These are phyloP conservation scores for Phengaris alcon DNA, from an alignment of 2,888 invertebrate species.

Conservation along the genomic window DNA sequence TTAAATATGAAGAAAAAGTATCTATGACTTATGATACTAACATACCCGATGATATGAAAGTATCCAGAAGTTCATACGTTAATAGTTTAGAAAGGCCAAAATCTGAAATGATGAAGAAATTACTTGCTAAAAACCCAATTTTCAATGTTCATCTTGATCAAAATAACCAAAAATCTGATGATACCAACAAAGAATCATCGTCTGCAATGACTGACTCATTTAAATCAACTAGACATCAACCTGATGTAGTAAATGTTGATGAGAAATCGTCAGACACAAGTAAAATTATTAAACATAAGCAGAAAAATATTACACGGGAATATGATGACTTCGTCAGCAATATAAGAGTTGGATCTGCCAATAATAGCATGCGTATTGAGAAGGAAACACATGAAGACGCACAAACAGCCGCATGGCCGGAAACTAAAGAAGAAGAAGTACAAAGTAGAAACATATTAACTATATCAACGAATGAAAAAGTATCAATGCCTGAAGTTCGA, in stretches of 20 bases:
- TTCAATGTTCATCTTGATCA: constrained; percentile 70
- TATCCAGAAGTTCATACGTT: constrained; percentile 79
- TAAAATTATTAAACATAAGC: constrained; percentile 45
- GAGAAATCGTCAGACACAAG: constrained; percentile 56
- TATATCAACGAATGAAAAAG: constrained; percentile 65
- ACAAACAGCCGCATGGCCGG: constrained; percentile 59
- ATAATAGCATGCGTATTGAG: constrained; percentile 63
- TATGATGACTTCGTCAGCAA: constrained; percentile 74
- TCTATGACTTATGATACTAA: constrained; percentile 78
- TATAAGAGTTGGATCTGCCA: constrained; percentile 71
- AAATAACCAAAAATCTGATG: constrained; percentile 53
- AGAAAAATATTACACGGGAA: constrained; percentile 39
- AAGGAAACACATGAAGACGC: constrained; percentile 54
- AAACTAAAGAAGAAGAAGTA: constrained; percentile 51
- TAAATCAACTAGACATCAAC: constrained; percentile 70
- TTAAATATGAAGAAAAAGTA: constrained; percentile 68
- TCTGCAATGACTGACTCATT: constrained; percentile 62
- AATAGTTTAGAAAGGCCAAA: constrained; percentile 82
- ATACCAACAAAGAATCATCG: constrained; percentile 54
- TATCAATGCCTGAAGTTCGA: constrained; percentile 55
- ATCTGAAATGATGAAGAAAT: constrained; percentile 80
- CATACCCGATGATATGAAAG: constrained; percentile 82
- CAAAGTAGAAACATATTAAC: constrained; percentile 67
- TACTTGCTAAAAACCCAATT: constrained; percentile 74
- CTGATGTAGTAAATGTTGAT: constrained; percentile 74